Evolutionary conservation across 2,797 vertebrate species (phyloP), one percentile per base, ranked within the genome.

Genomic region (Lindbergichthys nudifrons): DNA sequence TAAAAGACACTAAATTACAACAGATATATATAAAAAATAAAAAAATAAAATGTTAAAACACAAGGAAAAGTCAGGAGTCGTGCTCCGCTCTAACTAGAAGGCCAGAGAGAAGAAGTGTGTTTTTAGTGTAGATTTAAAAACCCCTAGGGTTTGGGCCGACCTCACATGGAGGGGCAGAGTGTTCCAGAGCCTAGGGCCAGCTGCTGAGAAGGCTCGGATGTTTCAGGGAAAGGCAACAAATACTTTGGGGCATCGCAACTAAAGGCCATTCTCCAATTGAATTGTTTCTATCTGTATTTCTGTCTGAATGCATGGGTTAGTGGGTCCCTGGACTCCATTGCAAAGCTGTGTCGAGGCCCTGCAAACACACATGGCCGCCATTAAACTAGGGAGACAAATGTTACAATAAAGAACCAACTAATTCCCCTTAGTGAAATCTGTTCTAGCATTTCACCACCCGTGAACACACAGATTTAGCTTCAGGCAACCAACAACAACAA

Each of bases 401-500:
- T 23, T 53, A 11, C 1, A 9, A 7, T 36, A 36, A 36, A 36
- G 32, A 36, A 36, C 32, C 32, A 36, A 36, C 32, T n/a, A 36
- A 36, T 26, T 26, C 11, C 12, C 23, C 51, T 36, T 21, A 10
- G 9, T 14, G 51, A 61, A 48, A 15, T 59, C 11, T 5, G 13
- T 32, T 23, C 2, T 12, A n/a, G 36, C 1, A 59, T 42, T 61
- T 56, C 13, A 52, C 47, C 43, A 60, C 30, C 36, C 19, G n/a
- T 21, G 52, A 52, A 79, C 14, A 62, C 7, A 53, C 12, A 64
- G 30, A 71, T 41, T 61, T 19, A 53, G 53, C 58, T 65, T 12
- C 39, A 50, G 11, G 39, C 41, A 54, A 76, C 41, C 21, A 60
- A 54, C 54, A 48, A 39, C 61, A 71, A 54, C 21, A 67, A 63